Evolutionary conservation across 2,888 invertebrate genomes (phyloP).

Genomic region (Netelia fuscicornis): DNA sequence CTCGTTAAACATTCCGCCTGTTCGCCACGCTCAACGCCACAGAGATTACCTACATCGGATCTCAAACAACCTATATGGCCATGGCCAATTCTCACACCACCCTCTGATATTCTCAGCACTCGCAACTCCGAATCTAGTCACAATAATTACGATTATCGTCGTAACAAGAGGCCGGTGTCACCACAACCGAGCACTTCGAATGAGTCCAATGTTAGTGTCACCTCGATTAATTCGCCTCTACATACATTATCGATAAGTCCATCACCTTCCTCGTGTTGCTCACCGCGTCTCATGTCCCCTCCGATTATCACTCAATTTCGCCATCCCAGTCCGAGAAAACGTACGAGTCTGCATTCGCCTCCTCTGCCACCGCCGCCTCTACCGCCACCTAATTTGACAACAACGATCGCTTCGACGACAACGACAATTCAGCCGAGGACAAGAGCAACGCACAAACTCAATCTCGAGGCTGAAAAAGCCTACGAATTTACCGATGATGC

Average conservation of each 20-base stretch:
- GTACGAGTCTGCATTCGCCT: constrained; percentile 79
- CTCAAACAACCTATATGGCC: constrained; percentile 78
- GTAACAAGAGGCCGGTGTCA: constrained; percentile 75
- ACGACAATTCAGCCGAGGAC: constrained; percentile 75
- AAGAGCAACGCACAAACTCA: constrained; percentile 81
- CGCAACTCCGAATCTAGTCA: constrained; percentile 83
- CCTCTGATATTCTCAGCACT: constrained; percentile 82
- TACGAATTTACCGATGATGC: constrained; percentile 95
- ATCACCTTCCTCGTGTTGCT: constrained; percentile 78
- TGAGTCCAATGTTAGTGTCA: constrained; percentile 75
- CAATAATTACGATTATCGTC: constrained; percentile 67
- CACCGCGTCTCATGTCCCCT: constrained; percentile 82
- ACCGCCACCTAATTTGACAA: constrained; percentile 53
- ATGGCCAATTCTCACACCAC: constrained; percentile 79
- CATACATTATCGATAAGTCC: constrained; percentile 81
- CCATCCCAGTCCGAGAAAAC: constrained; percentile 80
- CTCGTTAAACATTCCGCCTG: constrained; percentile 83
- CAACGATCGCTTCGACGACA: constrained; percentile 28
- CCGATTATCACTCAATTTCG: constrained; percentile 75
- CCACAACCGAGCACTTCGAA: constrained; percentile 81
- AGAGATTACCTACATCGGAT: constrained; percentile 81
- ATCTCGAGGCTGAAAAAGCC: constrained; percentile 88
- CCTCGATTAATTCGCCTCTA: constrained; percentile 80
- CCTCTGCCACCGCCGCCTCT: constrained; percentile 78
- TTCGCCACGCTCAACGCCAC: constrained; percentile 82